Evolutionary conservation across 2,113 vertebrate genomes (phyloP), one percentile per base, ranked within the genome.

Genomic region (Spheniscus mendiculus): DNA sequence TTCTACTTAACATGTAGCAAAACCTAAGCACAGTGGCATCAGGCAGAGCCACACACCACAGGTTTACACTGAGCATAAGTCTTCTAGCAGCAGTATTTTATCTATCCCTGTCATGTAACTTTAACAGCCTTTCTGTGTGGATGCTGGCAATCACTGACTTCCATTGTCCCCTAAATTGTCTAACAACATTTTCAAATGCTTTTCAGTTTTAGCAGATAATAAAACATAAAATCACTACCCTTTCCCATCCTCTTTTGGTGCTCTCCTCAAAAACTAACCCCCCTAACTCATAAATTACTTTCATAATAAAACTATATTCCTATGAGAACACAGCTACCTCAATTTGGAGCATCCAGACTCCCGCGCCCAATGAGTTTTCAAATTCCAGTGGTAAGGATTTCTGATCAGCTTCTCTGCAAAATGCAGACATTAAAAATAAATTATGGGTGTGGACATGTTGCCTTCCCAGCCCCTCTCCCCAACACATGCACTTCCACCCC

Each of bases 351-450:
- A 61, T 8, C 55, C 81, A 80, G 80, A 52, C 53, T 65, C 19
- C 26, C 29, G 58, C 5, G 2, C 30, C n/a, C 45, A 44, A 8
- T 6, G 47, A 83, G 56, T 42, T 93, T 76, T 42, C 77, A 52
- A 74, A 89, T 71, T 47, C 53, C 88, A 87, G 81, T 4, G 22
- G 84, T 53, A 66, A 85, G 44, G 52, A 77, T 69, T 84, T 94
- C 70, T 87, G 55, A 93, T 36, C 45, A n/a, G 82, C 10, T 83
- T 61, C 62, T 92, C 89, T 79, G 52, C 77, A 94, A 98, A 97
- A 92, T 10, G 62, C 15, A 93, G 91, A 92, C 96, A 95, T 97
- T 96, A 98, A 98, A 98, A 98, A 97, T 91, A 96, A 98, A 96
- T 97, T 70, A 95, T 66, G 96, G 96, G 97, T 90, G 95, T 93